These are phyloP conservation scores for Equus quagga DNA, from an alignment of 2,113 vertebrate species.

Conservation along the genomic window DNA sequence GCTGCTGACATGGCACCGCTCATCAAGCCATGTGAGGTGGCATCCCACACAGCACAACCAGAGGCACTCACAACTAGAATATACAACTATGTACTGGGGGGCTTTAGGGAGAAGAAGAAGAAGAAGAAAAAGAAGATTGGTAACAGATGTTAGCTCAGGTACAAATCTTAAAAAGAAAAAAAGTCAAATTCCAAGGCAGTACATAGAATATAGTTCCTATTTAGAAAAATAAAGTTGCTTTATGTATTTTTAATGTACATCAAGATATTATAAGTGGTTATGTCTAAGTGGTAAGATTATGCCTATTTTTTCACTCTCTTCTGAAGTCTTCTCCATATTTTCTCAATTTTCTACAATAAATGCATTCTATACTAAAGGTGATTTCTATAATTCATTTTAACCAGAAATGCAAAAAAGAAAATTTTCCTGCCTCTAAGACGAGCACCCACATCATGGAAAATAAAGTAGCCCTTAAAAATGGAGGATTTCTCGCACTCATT, in stretches of 20 bases:
- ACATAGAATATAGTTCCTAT: neutral
- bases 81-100: no score
- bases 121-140: no score
- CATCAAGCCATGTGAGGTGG: no score
- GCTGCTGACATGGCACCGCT: no score
- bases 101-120: no score
- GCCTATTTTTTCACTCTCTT: neutral
- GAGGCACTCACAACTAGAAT: no score
- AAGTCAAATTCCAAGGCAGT: neutral
- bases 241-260: neutral
- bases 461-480: neutral
- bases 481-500: fast-evolving
- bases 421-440: neutral
- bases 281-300: neutral
- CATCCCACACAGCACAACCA: no score
- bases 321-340: neutral
- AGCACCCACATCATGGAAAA: neutral
- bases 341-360: neutral
- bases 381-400: neutral
- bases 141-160: no score
- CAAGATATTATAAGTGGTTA: neutral
- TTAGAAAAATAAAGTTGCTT: neutral
- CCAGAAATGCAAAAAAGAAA: neutral
- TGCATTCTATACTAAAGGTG: neutral
- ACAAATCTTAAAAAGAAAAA: neutral